Evolutionary conservation across 1,140 invertebrate species (phyloP).

Genomic region (Panagrolaimus sp.): DNA sequence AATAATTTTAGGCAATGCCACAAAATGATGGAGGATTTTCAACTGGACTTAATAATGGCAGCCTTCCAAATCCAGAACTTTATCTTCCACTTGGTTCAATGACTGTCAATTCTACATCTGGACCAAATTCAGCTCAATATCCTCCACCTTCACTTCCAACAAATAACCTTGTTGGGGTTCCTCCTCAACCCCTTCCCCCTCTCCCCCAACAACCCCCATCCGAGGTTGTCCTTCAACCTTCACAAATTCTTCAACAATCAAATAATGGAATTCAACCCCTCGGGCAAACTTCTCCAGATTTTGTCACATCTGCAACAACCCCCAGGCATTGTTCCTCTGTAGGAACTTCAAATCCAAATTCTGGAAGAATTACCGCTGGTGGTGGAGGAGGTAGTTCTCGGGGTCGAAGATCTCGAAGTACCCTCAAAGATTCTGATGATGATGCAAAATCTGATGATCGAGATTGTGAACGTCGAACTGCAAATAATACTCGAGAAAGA

Average conservation of each 20-base stretch:
- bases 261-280: background rate
- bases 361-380: background rate
- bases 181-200: background rate
- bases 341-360: background rate
- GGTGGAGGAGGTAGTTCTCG: slow-evolving; percentile 64
- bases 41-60: too few species aligned
- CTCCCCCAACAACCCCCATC: background rate
- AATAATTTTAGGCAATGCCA: too few species aligned
- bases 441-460: slow-evolving; percentile 65
- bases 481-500: slow-evolving; percentile 95
- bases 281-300: background rate
- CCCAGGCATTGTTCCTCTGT: background rate
- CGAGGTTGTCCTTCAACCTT: background rate
- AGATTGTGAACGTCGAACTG: slow-evolving; percentile 89
- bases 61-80: too few species aligned
- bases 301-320: background rate
- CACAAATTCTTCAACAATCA: background rate
- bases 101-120: background rate
- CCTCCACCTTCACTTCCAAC: too few species aligned
- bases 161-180: background rate
- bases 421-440: slow-evolving; percentile 36
- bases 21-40: too few species aligned
- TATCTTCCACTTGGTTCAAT: background rate
- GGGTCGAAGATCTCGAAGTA: slow-evolving; percentile 26
- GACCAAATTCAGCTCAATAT: too few species aligned